Conservation (phyloP, 2,888 invertebrate species). For the Dusona sp. region DNA sequence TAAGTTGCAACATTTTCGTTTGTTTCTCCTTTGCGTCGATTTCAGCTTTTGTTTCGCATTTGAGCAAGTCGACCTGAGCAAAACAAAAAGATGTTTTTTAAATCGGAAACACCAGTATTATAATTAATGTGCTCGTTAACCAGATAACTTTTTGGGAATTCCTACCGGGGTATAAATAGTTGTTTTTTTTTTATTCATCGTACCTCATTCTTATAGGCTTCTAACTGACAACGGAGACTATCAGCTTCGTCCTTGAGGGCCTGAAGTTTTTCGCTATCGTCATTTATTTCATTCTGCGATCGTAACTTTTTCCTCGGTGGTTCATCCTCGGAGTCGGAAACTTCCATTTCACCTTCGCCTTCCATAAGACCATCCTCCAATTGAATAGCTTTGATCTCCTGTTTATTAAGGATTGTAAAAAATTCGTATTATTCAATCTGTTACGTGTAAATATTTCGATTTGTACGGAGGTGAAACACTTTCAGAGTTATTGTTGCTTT, state of each 20-base stretch:
- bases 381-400: constrained; percentile 90
- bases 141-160: neutral
- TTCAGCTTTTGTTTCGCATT: constrained; percentile 92
- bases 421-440: constrained; percentile 37
- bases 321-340: constrained; percentile 91
- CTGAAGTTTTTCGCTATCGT: constrained; percentile 80
- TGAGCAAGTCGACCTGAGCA: constrained; percentile 90
- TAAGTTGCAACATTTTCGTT: constrained; percentile 90
- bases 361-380: constrained; percentile 88
- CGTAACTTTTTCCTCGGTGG: constrained; percentile 81
- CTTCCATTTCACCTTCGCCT: constrained; percentile 94
- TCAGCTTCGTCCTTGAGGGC: constrained; percentile 93
- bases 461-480: constrained; percentile 48
- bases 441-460: neutral
- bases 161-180: neutral
- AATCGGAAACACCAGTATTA: neutral
- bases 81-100: constrained; percentile 1
- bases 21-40: constrained; percentile 94
- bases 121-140: neutral
- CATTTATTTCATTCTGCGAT: constrained; percentile 75
- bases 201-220: constrained; percentile 96
- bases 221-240: constrained; percentile 94
- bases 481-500: constrained; percentile 34
- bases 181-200: neutral
- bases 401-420: constrained; percentile 68